Base-by-base conservation (phyloP, 2,888 invertebrate species). In the Apamea monoglypha region DNA sequence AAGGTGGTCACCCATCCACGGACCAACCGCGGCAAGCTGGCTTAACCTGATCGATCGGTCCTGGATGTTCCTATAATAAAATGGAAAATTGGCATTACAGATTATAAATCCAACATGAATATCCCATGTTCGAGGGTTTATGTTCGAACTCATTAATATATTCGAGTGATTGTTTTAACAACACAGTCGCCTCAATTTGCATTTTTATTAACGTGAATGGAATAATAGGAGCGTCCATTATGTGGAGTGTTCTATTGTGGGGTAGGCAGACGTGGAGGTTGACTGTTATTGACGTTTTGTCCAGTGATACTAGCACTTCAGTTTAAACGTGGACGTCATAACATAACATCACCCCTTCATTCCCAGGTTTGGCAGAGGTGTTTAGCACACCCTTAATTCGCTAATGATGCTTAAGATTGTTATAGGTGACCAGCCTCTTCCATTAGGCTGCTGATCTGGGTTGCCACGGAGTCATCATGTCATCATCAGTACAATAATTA, bases 171-270 rank as follows among this genome's bases (percentile, higher is more conserved):
- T 88, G 88, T 88, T 86, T 81, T 84, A 88, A 87, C 78, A 87
- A 77, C 80, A 63, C 80, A 80, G 77, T 72, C 50, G 40, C 63
- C 4, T 68, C 74, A 78, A 88, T 88, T 88, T 88, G 86, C 88
- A 88, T 88, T 88, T 88, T 89, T 88, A 88, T 89, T 71, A 88
- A 89, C 76, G n/a, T 63, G 71, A 66, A 79, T 68, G 80, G 81
- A 77, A 83, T 85, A 85, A 88, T 68, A 77, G 59, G 74, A 67
- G 66, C 67, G 32, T 79, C 76, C 61, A 83, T 87, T 88, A 88
- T 69, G 63, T 78, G 32, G n/a, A 82, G 88, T 79, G 71, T 61
- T 74, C 67, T 79, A 63, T 84, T 87, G 80, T 78, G 68, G 40
- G 66, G 76, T 64, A 10, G 66, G 61, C 66, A 75, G 78, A 63